Base-by-base conservation (phyloP, 1,140 invertebrate genomes). In the Drosophila eugracilis region DNA sequence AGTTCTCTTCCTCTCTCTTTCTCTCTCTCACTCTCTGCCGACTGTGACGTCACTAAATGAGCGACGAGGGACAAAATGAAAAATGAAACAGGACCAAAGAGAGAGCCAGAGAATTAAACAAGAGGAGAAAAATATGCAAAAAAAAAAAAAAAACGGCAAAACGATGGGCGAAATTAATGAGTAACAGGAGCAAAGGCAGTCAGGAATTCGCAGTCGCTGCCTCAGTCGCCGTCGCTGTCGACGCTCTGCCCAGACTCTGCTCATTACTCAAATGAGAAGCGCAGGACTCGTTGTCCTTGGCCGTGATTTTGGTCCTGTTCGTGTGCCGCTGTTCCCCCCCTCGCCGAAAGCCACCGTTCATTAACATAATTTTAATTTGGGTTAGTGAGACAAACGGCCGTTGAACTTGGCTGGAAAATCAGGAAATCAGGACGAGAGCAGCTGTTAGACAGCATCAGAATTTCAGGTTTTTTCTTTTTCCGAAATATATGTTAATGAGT, bases 341-440 rank as follows among this genome's bases (percentile, higher is more conserved):
- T 21, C 17, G 26, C 19, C 32, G 74, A 26, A 26, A 36, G 26
- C 55, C 69, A 39, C 48, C 79, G 70, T 88, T 90, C 88, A 90
- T 90, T 90, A 90, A 90, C 88, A 90, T 90, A 90, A 90, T 90
- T 90, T 90, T 90, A 90, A 90, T 90, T 90, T 90, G 73, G 88
- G 88, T 90, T 90, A 90, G 86, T 90, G 78, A 90, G 84, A 84
- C 83, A 89, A 86, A 84, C 75, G 75, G 66, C 54, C 73, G 78
- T 89, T 89, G 86, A 89, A 89, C 86, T 63, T 69, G 63, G 41
- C 24, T 47, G 44, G 24, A 28, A 47, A 69, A 41, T 15, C 32
- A 21, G 53, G 32, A 55, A 79, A 57, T 49, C 52, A 83, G 73
- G 69, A 73, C 73, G 39, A 26, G 19, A 42, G 59, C 81, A 88